Percentiles rank a stretch among this genome's conserved stretches.
phyloP scores from a whole-genome alignment of 2,888 invertebrate species.

The Cheiracanthium punctorium region DNA sequence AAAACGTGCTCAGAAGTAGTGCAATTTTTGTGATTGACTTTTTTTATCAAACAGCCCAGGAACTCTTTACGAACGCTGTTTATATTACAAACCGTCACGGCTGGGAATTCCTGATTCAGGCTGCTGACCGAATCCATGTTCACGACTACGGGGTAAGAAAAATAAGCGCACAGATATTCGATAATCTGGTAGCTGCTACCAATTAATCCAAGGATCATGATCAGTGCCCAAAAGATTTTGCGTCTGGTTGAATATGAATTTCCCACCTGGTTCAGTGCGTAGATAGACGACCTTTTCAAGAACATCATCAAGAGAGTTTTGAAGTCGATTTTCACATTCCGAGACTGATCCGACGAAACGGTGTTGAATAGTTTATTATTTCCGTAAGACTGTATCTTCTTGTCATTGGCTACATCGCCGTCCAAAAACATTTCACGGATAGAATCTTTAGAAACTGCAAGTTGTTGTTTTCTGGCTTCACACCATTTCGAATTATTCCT shows the following conservation, averaged over 20 bases:
- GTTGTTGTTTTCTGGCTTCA: background rate
- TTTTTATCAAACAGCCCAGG: background rate
- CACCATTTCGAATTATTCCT: background rate
- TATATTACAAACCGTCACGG: constrained; percentile 43
- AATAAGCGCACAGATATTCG: constrained; percentile 18
- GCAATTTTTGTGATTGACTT: background rate
- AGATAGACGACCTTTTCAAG: constrained; percentile 28
- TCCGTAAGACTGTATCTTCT: background rate
- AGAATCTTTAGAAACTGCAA: background rate
- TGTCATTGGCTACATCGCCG: background rate
- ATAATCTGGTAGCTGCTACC: background rate
- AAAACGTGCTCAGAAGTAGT: background rate
- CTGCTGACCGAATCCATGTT: constrained; percentile 12
- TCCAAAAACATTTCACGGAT: background rate
- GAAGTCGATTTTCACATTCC: background rate
- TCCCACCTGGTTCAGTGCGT: constrained; percentile 29
- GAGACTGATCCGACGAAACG: background rate
- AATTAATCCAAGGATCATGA: constrained; percentile 19
- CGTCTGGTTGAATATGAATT: constrained; percentile 14
- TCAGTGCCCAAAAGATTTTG: constrained; percentile 27
- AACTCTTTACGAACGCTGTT: background rate
- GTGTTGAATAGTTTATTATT: too few relatives aligned
- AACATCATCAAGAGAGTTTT: constrained; percentile 13
- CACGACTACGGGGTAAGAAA: constrained; percentile 28
- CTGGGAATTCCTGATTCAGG: constrained; percentile 25